These are phyloP conservation scores for Osmerus mordax DNA, from an alignment of 2,113 vertebrate species.

Conservation along the genomic window DNA sequence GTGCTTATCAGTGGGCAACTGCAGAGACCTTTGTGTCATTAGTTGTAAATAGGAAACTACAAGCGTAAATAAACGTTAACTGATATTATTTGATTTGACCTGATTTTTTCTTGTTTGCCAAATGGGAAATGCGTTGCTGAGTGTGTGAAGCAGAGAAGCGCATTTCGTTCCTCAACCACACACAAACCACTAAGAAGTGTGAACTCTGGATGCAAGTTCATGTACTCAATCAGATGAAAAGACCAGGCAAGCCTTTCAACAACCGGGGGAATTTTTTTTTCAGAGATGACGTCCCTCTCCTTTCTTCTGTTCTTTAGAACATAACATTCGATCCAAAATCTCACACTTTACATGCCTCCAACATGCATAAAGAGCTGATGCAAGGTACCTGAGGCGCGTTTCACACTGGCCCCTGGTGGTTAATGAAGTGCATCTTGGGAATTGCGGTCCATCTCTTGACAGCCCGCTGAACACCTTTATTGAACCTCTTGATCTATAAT, in stretches of 20 bases:
- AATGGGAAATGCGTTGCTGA: background rate
- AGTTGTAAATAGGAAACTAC: background rate
- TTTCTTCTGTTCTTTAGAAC: too few relatives aligned
- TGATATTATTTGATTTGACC: background rate
- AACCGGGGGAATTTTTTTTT: too few relatives aligned
- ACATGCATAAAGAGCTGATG: background rate
- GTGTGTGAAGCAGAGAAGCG: background rate
- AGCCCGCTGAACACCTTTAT: constrained; percentile 30
- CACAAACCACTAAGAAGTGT: too few relatives aligned
- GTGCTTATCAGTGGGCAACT: too few relatives aligned
- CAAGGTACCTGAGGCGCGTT: background rate
- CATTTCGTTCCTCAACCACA: background rate
- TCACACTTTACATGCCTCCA: too few relatives aligned
- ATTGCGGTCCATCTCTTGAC: constrained; percentile 36
- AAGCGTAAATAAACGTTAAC: background rate
- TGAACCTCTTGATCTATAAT: constrained; percentile 56
- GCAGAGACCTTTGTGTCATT: too few relatives aligned
- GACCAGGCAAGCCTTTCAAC: too few relatives aligned
- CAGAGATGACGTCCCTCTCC: too few relatives aligned
- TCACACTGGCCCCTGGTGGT: background rate
- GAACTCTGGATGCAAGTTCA: too few relatives aligned
- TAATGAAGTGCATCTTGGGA: constrained; percentile 39
- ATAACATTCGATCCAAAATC: too few relatives aligned
- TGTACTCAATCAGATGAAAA: too few relatives aligned
- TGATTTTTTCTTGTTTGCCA: background rate